Evolutionary conservation across 37 sponge, comb jelly and placozoan genomes (phyloP), one percentile per base, ranked within the genome.

Genomic region (Corticium candelabrum): DNA sequence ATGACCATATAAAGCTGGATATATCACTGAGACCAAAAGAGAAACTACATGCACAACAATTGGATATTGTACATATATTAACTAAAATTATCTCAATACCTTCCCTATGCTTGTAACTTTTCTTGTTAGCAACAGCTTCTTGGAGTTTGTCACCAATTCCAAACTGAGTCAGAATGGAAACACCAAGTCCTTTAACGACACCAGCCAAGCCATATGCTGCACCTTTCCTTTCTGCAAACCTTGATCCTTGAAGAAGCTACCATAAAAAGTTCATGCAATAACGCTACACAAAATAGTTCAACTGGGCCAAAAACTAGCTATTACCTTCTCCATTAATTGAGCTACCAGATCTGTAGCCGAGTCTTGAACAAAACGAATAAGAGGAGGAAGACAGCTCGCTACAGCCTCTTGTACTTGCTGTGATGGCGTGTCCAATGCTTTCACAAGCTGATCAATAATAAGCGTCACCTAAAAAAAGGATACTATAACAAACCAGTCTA

Each of bases 181-280:
- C 89, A 4, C 99, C 99, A 35, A 99, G 87, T 2, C 99, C 99
- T 76, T 99, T 99, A 32, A 99, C 95, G 41, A 99, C 39, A 41
- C 93, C 99, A 77, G 99, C 93, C n/a, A 99, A 77, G 0, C 99
- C 99, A 82, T 94, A 95, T n/a, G 99, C 93, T 37, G 95, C 95
- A 37, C 99, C 99, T 40, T 82, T 82, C 1, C 99, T 75, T 78
- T 90, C 87, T 3, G 89, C 92, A 80, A 90, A 99, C 15, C 82
- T 83, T 36, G 86, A 79, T 38, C 85, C 82, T 32, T 92, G 87
- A 36, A 99, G 69, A 36, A 99, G 87, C 89, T 94, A 80, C 35
- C 5, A 4, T 30, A 70, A 29, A 4, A 70, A 70, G 21, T 62
- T 7, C 68, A 76, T n/a, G 77, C 0, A 5, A 56, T 7, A 35